phyloP scores from a whole-genome alignment of 2,113 vertebrate species.

The Oceanites oceanicus region DNA sequence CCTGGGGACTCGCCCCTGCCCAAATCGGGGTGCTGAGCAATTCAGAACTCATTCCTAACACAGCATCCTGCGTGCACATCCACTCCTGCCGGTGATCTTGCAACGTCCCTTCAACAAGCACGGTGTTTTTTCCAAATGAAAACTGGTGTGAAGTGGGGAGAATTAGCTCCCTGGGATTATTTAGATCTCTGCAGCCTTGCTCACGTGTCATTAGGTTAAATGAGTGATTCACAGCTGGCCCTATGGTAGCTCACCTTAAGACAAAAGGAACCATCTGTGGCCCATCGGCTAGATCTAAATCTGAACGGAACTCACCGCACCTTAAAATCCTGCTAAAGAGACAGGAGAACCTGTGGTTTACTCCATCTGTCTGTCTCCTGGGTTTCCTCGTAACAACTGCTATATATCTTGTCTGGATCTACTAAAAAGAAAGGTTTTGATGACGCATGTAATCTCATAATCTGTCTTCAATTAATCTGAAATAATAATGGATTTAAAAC shows the following conservation, averaged over 20 bases:
- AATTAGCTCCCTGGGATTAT: fast-evolving
- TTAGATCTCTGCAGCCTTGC: background rate
- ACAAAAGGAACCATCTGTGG: background rate
- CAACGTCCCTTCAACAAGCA: fast-evolving
- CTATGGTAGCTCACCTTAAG: background rate
- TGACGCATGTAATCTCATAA: fast-evolving
- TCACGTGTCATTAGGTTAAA: background rate
- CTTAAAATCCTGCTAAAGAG: background rate
- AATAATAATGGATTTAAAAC: fast-evolving
- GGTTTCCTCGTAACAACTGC: fast-evolving
- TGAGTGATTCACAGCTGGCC: fast-evolving
- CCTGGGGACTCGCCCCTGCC: background rate
- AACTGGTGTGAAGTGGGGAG: background rate
- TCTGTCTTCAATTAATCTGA: background rate
- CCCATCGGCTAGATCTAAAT: fast-evolving
- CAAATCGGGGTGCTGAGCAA: no score
- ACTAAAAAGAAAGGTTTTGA: background rate
- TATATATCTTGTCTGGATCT: background rate
- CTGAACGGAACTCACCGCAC: background rate
- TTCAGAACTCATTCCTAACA: background rate
- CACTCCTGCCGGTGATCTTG: fast-evolving
- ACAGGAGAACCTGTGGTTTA: fast-evolving
- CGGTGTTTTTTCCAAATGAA: fast-evolving
- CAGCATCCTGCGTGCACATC: fast-evolving
- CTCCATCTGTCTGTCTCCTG: background rate